phyloP scores from a whole-genome alignment of 1,140 invertebrate species.

The Achatina immaculata region DNA sequence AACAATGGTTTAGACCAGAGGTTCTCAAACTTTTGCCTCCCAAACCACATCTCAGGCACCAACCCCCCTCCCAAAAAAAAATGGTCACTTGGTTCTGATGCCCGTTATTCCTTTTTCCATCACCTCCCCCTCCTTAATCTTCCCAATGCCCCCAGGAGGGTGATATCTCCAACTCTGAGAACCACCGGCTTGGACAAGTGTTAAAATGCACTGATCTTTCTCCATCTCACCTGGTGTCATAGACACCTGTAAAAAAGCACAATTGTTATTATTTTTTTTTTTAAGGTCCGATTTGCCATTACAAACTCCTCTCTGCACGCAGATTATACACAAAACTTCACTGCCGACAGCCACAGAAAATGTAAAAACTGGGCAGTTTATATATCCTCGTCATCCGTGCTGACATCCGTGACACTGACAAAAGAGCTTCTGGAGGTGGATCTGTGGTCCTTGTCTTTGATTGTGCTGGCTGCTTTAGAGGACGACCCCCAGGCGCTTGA shows the following conservation, averaged over 20 bases:
- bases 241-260: not conserved
- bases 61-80: too few relatives aligned
- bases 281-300: not conserved
- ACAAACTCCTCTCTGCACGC: not conserved
- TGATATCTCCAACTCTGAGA: too few relatives aligned
- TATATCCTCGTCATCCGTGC: conserved; percentile 60
- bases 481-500: conserved; percentile 60
- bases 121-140: too few relatives aligned
- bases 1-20: too few relatives aligned
- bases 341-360: not conserved
- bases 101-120: too few relatives aligned
- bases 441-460: conserved; percentile 42
- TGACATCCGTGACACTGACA: conserved; percentile 58
- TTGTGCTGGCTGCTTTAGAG: conserved; percentile 53
- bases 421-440: conserved; percentile 51
- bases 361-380: conserved; percentile 42
- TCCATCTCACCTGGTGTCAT: not conserved
- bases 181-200: too few relatives aligned
- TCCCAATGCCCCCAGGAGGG: too few relatives aligned
- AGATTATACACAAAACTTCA: not conserved
- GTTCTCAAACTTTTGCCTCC: too few relatives aligned
- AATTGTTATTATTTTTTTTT: not conserved
- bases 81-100: too few relatives aligned
- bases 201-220: not conserved
- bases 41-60: too few relatives aligned